Percentiles rank a stretch among this genome's conserved stretches.
These are phyloP conservation scores for Coryphaenoides rupestris DNA, from an alignment of 2,113 vertebrate species.

Conservation along the genomic window DNA sequence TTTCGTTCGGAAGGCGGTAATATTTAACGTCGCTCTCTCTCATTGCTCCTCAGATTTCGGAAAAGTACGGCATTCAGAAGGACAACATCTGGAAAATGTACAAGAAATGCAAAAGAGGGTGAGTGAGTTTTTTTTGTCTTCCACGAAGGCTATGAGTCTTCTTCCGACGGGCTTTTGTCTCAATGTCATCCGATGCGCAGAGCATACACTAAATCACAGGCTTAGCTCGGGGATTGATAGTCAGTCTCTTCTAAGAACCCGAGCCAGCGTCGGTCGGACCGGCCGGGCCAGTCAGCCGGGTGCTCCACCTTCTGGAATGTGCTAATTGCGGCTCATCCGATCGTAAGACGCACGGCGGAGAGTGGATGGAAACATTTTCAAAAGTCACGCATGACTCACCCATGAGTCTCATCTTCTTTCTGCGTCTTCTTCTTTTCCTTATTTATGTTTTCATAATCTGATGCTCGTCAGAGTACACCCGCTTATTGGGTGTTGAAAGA, in stretches of 20 bases:
- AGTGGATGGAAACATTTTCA: slow-evolving; percentile 50
- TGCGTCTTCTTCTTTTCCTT: slow-evolving; percentile 35
- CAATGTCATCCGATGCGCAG: background rate
- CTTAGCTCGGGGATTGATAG: slow-evolving; percentile 41
- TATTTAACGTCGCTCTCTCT: slow-evolving; percentile 16
- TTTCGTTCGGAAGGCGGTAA: slow-evolving; percentile 5
- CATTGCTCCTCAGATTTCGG: slow-evolving; percentile 83
- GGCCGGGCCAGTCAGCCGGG: slow-evolving; percentile 50
- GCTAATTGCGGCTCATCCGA: slow-evolving; percentile 56
- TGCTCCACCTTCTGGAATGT: slow-evolving; percentile 47
- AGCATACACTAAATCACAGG: background rate
- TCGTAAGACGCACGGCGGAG: slow-evolving; percentile 36
- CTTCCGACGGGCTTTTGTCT: background rate
- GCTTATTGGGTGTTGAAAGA: slow-evolving; percentile 27
- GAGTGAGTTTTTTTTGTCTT: slow-evolving; percentile 56
- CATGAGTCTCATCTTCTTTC: too few species aligned
- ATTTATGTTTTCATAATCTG: slow-evolving; percentile 44
- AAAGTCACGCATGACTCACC: slow-evolving; percentile 55
- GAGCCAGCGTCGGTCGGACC: slow-evolving; percentile 56
- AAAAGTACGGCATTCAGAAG: slow-evolving; percentile 93
- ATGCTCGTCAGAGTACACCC: slow-evolving; percentile 31
- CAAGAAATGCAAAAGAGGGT: slow-evolving; percentile 99
- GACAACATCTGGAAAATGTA: slow-evolving; percentile 95
- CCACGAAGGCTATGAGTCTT: too few species aligned
- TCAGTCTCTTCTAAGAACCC: slow-evolving; percentile 36